phyloP scores from a whole-genome alignment of 2,888 invertebrate genomes.

The Adineta ricciae region DNA sequence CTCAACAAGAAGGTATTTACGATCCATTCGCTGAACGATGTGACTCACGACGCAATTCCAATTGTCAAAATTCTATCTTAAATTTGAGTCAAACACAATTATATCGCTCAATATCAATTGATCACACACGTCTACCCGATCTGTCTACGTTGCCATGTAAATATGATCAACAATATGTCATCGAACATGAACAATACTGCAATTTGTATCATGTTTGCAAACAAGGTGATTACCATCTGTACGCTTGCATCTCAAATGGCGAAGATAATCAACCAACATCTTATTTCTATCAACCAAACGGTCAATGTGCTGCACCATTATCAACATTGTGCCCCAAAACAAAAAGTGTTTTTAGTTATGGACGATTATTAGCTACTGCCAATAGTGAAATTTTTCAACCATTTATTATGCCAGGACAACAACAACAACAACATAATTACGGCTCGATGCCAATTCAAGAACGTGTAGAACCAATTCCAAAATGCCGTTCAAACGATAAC shows the following conservation, averaged over 20 bases:
- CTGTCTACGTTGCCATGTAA: constrained; percentile 23
- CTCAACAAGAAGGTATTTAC: constrained; percentile 24
- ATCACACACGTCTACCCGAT: constrained; percentile 23
- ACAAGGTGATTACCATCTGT: constrained; percentile 32
- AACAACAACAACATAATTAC: background rate
- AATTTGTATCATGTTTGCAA: constrained; percentile 34
- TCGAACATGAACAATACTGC: constrained; percentile 33
- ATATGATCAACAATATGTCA: constrained; percentile 28
- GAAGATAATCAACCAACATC: constrained; percentile 20
- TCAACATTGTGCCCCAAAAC: constrained; percentile 19
- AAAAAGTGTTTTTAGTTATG: constrained; percentile 29
- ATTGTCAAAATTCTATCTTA: constrained; percentile 22
- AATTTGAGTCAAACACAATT: constrained; percentile 20
- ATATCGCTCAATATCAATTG: constrained; percentile 26
- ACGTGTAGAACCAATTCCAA: constrained; percentile 12
- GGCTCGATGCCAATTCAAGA: constrained; percentile 26
- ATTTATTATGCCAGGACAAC: background rate
- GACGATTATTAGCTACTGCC: constrained; percentile 18
- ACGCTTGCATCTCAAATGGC: constrained; percentile 25
- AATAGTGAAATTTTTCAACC: background rate
- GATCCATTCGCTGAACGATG: constrained; percentile 28
- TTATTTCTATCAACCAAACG: constrained; percentile 33
- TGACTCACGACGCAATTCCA: background rate
- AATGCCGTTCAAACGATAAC: constrained; percentile 23
- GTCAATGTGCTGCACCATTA: constrained; percentile 33